Evolutionary conservation across 2,888 invertebrate genomes (phyloP).

Genomic region (Chymomyza amoena): DNA sequence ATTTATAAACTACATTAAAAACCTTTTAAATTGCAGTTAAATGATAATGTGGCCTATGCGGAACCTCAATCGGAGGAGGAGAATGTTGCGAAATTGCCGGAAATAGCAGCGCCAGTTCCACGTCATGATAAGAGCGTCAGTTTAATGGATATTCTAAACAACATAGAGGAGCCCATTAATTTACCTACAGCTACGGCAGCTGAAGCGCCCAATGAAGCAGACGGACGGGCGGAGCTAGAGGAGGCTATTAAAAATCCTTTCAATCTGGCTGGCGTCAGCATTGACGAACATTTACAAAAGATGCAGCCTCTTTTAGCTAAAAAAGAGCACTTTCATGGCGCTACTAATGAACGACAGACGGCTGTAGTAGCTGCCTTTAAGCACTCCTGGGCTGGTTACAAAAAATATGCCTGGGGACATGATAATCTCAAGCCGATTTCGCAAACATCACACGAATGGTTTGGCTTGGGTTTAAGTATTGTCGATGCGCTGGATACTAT

Average conservation of each 20-base stretch:
- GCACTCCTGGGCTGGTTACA: slow-evolving; percentile 97
- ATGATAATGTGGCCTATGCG: slow-evolving; percentile 34
- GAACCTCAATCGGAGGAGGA: slow-evolving; percentile 52
- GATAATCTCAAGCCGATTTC: slow-evolving; percentile 96
- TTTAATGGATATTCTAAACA: slow-evolving; percentile 54
- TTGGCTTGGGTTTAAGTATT: slow-evolving; percentile 96
- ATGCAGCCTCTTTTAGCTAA: slow-evolving; percentile 61
- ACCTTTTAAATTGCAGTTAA: slow-evolving; percentile 29
- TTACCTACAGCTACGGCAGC: slow-evolving; percentile 10
- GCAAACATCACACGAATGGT: slow-evolving; percentile 93
- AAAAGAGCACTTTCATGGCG: slow-evolving; percentile 81
- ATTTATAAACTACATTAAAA: not conserved
- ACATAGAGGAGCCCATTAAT: slow-evolving; percentile 50
- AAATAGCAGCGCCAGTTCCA: slow-evolving; percentile 39
- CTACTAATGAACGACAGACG: slow-evolving; percentile 88
- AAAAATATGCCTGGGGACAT: slow-evolving; percentile 96
- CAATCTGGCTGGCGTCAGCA: slow-evolving; percentile 53
- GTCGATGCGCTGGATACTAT: slow-evolving; percentile 97
- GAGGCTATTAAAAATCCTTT: slow-evolving; percentile 56
- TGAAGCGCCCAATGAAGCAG: slow-evolving; percentile 1
- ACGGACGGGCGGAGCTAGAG: slow-evolving; percentile 49
- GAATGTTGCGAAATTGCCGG: slow-evolving; percentile 58
- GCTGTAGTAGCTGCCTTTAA: slow-evolving; percentile 93
- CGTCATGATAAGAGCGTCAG: slow-evolving; percentile 11
- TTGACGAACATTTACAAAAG: slow-evolving; percentile 66